phyloP scores from a whole-genome alignment of 2,888 invertebrate genomes.

The Petrolisthes cinctipes region DNA sequence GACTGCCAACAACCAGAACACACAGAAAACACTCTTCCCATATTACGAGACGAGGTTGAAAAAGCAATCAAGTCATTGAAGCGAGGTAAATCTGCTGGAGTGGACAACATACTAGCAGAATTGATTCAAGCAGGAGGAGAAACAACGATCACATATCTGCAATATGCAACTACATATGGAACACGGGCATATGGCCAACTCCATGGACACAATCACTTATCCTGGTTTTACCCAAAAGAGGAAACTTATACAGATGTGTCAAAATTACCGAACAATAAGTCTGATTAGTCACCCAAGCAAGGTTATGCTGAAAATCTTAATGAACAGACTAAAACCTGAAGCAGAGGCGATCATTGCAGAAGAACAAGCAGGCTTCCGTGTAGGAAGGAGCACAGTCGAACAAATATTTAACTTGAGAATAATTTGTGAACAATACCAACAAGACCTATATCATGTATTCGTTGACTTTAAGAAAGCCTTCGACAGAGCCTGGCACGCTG shows the following conservation, averaged over 20 bases:
- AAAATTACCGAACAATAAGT: not conserved
- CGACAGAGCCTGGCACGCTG: too few species aligned
- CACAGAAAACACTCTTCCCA: not conserved
- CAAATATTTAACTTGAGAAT: too few species aligned
- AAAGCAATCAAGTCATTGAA: not conserved
- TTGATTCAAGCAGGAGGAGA: not conserved
- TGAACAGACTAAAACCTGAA: not conserved
- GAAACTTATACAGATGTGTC: not conserved
- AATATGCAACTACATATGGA: not conserved
- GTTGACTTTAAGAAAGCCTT: too few species aligned
- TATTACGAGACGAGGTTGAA: too few species aligned
- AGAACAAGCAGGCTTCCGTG: not conserved
- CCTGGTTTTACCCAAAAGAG: not conserved
- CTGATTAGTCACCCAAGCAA: conserved; percentile 14
- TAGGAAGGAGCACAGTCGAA: too few species aligned
- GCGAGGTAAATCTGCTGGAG: not conserved
- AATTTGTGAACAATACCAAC: too few species aligned
- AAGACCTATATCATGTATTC: too few species aligned
- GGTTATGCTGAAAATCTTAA: not conserved
- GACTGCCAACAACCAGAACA: not conserved
- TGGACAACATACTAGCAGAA: not conserved
- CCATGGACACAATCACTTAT: conserved; percentile 6
- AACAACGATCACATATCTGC: not conserved
- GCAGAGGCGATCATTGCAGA: not conserved
- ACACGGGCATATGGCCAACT: not conserved